phyloP scores from a whole-genome alignment of 2,113 vertebrate species.

The Morone saxatilis region DNA sequence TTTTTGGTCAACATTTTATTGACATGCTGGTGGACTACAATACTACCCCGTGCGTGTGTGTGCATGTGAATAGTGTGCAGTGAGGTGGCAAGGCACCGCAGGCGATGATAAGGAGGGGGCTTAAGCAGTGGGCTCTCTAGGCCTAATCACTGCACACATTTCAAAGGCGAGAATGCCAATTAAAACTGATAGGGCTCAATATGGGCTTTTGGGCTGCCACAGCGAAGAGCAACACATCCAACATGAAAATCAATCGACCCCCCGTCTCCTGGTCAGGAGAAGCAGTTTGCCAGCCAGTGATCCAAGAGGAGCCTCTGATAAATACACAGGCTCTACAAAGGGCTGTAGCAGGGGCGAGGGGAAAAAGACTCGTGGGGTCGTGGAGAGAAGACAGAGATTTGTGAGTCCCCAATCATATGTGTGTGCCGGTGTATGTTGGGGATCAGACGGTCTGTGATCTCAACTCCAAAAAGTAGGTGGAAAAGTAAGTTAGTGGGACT shows the following conservation, averaged over 20 bases:
- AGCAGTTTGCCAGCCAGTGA: slow-evolving; percentile 53
- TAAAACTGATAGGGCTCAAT: slow-evolving; percentile 84
- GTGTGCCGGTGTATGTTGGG: slow-evolving; percentile 15
- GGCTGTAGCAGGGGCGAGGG: slow-evolving; percentile 17
- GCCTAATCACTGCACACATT: slow-evolving; percentile 81
- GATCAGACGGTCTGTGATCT: slow-evolving; percentile 57
- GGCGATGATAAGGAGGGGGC: slow-evolving; percentile 77
- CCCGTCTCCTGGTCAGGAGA: slow-evolving; percentile 55
- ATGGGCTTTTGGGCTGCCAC: slow-evolving; percentile 77
- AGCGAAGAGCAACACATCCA: slow-evolving; percentile 58
- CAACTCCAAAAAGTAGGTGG: slow-evolving; percentile 42
- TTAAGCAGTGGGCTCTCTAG: slow-evolving; percentile 70
- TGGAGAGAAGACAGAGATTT: slow-evolving; percentile 41
- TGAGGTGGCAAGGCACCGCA: slow-evolving; percentile 61
- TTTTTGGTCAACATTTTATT: slow-evolving; percentile 54
- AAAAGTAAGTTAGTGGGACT: slow-evolving; percentile 30
- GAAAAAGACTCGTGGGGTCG: slow-evolving; percentile 32
- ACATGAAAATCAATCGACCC: slow-evolving; percentile 75
- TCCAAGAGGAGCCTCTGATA: slow-evolving; percentile 52
- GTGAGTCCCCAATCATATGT: slow-evolving; percentile 33
- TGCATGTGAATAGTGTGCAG: slow-evolving; percentile 28
- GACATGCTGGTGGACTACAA: slow-evolving; percentile 16
- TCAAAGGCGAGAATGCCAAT: slow-evolving; percentile 82
- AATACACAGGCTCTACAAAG: slow-evolving; percentile 46
- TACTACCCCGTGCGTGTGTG: slow-evolving; percentile 10